Evolutionary conservation across 2,797 vertebrate species (phyloP), one percentile per base, ranked within the genome.

Genomic region (Xyrichtys novacula): DNA sequence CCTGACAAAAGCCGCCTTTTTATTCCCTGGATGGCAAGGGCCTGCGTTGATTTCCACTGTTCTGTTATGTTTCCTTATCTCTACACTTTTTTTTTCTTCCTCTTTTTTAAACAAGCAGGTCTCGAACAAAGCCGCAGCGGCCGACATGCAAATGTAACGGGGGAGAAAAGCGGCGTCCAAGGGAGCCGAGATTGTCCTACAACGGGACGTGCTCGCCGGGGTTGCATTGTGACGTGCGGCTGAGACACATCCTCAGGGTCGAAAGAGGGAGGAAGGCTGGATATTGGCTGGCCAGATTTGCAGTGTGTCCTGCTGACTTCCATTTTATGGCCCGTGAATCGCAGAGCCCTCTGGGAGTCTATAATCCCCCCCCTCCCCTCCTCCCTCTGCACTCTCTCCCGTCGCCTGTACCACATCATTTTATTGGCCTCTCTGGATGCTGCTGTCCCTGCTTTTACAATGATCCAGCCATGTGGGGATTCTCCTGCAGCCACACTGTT

Each of bases 251-350:
- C 86, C 82, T 86, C 71, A 1, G 76, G 79, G 77, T 81, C 44
- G 48, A 52, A 64, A 42, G 44, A 70, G 57, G 65, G 85, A 74
- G 71, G 63, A 40, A 65, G 60, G 47, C 16, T 49, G 47, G 75
- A 84, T 89, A 89, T 90, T 89, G 87, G 86, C 80, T 56, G 77
- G 79, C 78, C 83, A 90, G 88, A 90, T 94, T 79, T 89, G 85
- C 76, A 85, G 87, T 71, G 73, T 87, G 88, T 92, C 93, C 92
- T 89, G 93, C 94, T 93, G 93, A 92, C 92, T 93, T 90, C 87
- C 88, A 92, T 94, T 92, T 94, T 89, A 90, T 91, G 78, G 87
- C 60, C 81, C 39, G 84, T 93, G 93, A 94, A 94, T 94, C 63
- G 83, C 83, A 4, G 71, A 83, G 86, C 89, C 93, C 89, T 92